Conservation (phyloP, 2,113 vertebrate genomes). For the Merops nubicus region DNA sequence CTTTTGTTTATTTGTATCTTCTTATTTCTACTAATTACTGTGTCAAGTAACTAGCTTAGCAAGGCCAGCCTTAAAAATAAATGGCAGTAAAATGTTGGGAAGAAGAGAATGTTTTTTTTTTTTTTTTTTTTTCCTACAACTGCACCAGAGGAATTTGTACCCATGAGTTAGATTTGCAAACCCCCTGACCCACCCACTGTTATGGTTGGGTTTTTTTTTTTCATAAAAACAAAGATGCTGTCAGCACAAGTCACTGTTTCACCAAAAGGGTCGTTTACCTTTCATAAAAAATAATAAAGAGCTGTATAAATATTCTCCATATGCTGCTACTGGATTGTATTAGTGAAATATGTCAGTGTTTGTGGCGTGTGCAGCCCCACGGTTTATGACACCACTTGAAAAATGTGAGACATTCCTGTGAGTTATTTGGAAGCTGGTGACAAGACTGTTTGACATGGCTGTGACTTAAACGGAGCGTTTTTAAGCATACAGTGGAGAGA, state of each 20-base stretch:
- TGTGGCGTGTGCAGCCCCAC: not conserved
- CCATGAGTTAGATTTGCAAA: not conserved
- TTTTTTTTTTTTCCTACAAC: not conserved
- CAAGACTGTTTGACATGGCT: not conserved
- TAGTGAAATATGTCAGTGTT: conserved; percentile 37
- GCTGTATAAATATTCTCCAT: not conserved
- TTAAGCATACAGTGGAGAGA: not conserved
- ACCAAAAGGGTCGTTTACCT: not conserved
- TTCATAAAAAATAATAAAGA: conserved; percentile 13
- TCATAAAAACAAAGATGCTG: not conserved
- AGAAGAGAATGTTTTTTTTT: not conserved
- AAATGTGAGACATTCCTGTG: not conserved
- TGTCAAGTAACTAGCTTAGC: not conserved
- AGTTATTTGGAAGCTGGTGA: conserved; percentile 22
- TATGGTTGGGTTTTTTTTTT: not conserved
- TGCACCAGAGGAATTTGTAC: not conserved
- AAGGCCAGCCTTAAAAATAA: not conserved
- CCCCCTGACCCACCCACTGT: rapidly evolving
- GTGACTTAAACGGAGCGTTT: not conserved
- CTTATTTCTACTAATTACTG: not conserved
- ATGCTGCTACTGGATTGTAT: not conserved
- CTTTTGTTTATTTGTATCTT: not conserved
- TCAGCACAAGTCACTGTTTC: not conserved
- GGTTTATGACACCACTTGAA: not conserved
- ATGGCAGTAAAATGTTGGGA: not conserved